phyloP scores from a whole-genome alignment of 1,140 invertebrate species.

The Drosophila simulans region DNA sequence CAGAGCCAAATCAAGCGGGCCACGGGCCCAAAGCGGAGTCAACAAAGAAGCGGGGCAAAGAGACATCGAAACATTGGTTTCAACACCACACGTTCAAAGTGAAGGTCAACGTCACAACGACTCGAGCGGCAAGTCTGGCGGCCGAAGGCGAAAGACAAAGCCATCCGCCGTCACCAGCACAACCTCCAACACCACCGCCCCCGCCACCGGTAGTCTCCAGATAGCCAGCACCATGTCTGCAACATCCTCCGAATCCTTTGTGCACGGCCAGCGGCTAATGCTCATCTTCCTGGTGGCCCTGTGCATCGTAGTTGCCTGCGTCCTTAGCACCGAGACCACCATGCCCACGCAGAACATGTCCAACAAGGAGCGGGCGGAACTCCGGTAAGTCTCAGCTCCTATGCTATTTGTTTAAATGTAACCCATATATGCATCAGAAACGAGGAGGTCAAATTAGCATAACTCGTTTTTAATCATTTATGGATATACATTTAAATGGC shows the following conservation, averaged over 20 bases:
- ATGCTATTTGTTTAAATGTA: background rate
- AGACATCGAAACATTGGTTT: slow-evolving; percentile 35
- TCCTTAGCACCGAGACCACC: slow-evolving; percentile 56
- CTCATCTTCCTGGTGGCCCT: slow-evolving; percentile 27
- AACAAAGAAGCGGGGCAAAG: slow-evolving; percentile 45
- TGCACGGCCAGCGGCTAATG: slow-evolving; percentile 21
- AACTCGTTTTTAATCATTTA: background rate
- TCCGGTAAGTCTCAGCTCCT: slow-evolving; percentile 85
- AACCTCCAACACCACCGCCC: background rate
- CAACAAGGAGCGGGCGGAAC: slow-evolving; percentile 85
- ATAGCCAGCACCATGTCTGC: slow-evolving; percentile 41
- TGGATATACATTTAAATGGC: background rate
- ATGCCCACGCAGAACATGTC: slow-evolving; percentile 86
- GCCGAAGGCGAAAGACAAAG: slow-evolving; percentile 40
- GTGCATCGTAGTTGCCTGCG: slow-evolving; percentile 47
- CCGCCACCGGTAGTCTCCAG: slow-evolving; percentile 29
- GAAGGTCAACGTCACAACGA: slow-evolving; percentile 58
- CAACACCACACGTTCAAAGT: slow-evolving; percentile 59
- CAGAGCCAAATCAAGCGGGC: slow-evolving; percentile 55
- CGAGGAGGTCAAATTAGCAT: background rate
- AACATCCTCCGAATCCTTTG: slow-evolving; percentile 6
- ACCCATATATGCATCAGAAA: background rate
- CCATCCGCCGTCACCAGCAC: slow-evolving; percentile 7
- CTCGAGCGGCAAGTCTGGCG: slow-evolving; percentile 62
- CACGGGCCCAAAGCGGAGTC: slow-evolving; percentile 41